Evolutionary conservation across 2,113 vertebrate genomes (phyloP).

Genomic region (Dromas ardeola): DNA sequence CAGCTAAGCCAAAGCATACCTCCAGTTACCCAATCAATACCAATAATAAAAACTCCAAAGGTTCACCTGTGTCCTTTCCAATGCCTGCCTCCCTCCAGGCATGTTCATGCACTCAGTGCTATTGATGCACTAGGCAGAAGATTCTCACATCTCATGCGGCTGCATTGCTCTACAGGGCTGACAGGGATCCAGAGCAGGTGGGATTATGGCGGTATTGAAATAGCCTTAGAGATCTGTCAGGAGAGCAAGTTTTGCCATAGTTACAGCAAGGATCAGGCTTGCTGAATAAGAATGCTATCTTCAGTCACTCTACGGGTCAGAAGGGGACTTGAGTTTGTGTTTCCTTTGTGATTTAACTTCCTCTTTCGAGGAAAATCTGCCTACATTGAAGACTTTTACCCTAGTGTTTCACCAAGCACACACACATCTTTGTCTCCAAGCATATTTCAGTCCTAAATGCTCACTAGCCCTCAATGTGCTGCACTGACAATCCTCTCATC

Average conservation of each 20-base stretch:
- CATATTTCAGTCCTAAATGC: not conserved
- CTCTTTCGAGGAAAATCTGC: slow-evolving; percentile 15
- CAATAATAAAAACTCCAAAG: not conserved
- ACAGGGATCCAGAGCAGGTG: not conserved
- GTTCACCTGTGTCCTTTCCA: not conserved
- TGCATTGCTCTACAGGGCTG: not conserved
- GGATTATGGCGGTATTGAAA: not conserved
- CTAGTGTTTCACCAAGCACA: not conserved
- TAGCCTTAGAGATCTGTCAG: not conserved
- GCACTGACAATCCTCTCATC: not conserved
- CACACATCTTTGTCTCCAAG: not conserved
- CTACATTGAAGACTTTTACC: slow-evolving; percentile 12
- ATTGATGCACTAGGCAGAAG: not conserved
- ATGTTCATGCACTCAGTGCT: not conserved
- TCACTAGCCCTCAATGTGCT: not conserved
- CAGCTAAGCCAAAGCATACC: not conserved
- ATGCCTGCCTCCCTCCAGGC: not conserved
- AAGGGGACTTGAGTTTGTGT: not conserved
- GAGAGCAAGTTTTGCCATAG: not conserved
- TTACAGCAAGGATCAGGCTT: not conserved
- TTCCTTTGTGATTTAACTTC: slow-evolving; percentile 11
- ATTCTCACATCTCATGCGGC: not conserved
- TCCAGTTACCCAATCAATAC: not conserved
- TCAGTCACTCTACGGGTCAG: not conserved
- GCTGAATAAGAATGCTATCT: not conserved